Conservation (phyloP, 2,113 vertebrate species). For the Ptychochromis oligacanthus region DNA sequence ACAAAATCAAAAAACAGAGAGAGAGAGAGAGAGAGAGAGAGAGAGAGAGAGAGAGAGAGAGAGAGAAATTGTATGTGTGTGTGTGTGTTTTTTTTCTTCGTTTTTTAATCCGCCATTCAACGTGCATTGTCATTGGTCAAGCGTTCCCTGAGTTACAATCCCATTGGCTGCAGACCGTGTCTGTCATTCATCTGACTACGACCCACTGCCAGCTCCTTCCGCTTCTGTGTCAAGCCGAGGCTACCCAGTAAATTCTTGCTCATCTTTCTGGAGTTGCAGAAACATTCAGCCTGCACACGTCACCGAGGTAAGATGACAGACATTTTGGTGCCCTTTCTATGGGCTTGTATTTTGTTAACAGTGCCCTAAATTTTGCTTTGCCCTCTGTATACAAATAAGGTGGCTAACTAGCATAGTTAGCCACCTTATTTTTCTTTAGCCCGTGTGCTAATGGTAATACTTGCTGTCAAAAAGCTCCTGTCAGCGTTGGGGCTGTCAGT, state of each 20-base stretch:
- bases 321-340: background rate
- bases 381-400: background rate
- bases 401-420: conserved; percentile 44
- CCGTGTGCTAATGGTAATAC: conserved; percentile 47
- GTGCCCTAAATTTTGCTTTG: background rate
- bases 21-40: too few relatives aligned
- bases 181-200: conserved; percentile 29
- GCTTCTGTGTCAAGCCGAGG: conserved; percentile 75
- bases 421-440: conserved; percentile 34
- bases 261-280: conserved; percentile 39
- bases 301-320: conserved; percentile 43
- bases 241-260: conserved; percentile 40
- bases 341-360: background rate
- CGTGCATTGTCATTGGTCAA: conserved; percentile 23
- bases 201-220: conserved; percentile 71
- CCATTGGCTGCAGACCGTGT: conserved; percentile 59
- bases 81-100: too few relatives aligned
- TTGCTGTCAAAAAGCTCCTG: conserved; percentile 62
- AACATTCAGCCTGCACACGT: background rate
- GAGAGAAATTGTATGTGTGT: too few relatives aligned
- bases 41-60: background rate
- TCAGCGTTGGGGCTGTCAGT: conserved; percentile 6
- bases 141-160: background rate
- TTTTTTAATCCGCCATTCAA: background rate
- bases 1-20: too few relatives aligned